These are phyloP conservation scores for Eriocheir sinensis DNA, from an alignment of 1,140 invertebrate species.

Conservation along the genomic window DNA sequence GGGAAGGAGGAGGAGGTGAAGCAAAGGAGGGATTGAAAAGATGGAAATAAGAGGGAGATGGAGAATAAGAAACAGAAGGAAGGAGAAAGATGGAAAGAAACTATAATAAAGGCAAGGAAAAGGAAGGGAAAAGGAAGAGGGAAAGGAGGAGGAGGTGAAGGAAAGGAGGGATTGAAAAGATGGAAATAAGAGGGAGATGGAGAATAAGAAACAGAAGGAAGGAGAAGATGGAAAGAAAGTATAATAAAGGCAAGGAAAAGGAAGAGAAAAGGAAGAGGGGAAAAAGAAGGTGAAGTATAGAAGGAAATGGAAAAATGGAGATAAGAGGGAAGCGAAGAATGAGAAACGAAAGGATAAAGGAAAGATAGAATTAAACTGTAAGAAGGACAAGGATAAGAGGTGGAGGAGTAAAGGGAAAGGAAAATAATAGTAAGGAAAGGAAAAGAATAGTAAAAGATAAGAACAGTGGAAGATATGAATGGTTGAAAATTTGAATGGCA, in stretches of 20 bases:
- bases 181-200: neutral
- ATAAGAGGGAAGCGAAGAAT: neutral
- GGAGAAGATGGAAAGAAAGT: neutral
- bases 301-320: neutral
- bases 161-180: neutral
- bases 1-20: neutral
- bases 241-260: neutral
- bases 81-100: neutral
- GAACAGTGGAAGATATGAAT: neutral
- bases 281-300: neutral
- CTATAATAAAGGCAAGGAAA: neutral
- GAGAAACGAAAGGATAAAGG: neutral
- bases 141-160: neutral
- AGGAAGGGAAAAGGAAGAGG: no score
- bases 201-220: neutral
- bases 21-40: neutral
- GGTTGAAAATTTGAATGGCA: neutral
- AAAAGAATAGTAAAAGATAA: neutral
- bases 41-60: neutral
- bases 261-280: neutral
- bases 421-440: neutral
- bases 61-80: neutral
- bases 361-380: neutral
- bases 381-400: neutral
- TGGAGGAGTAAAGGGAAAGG: neutral